Evolutionary conservation across 2,797 vertebrate species (phyloP).

Genomic region (Eidolon dupreanum): DNA sequence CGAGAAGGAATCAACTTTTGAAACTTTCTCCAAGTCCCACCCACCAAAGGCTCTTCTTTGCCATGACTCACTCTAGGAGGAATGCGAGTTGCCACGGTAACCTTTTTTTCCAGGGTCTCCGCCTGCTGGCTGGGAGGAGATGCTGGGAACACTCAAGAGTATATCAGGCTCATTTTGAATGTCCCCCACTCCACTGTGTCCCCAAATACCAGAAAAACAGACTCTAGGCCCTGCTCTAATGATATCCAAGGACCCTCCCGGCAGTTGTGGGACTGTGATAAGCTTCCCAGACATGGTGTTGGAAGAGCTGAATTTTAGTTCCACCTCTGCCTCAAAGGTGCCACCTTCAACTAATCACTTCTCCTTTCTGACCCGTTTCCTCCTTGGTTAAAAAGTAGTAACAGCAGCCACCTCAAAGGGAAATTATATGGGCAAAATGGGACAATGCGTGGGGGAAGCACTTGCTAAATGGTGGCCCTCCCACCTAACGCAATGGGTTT

Average conservation of each 20-base stretch:
- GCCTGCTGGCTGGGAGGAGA: slow-evolving; percentile 62
- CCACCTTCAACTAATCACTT: not conserved
- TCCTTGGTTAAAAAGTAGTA: not conserved
- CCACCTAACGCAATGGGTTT: not conserved
- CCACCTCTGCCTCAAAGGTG: not conserved
- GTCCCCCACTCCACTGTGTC: not conserved
- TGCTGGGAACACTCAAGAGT: not conserved
- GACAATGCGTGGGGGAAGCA: accelerated
- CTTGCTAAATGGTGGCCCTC: no score
- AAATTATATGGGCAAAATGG: no score
- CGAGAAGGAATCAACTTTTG: slow-evolving; percentile 83
- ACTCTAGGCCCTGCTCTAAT: not conserved
- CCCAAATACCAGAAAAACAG: not conserved
- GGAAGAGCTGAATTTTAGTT: not conserved
- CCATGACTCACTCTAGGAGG: slow-evolving; percentile 90
- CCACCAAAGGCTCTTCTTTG: slow-evolving; percentile 80
- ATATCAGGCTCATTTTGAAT: not conserved
- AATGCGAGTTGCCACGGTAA: slow-evolving; percentile 94
- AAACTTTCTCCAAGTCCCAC: slow-evolving; percentile 85
- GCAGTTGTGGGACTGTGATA: not conserved
- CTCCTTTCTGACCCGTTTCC: not conserved
- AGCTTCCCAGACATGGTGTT: not conserved
- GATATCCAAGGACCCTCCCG: not conserved
- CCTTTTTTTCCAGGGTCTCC: slow-evolving; percentile 81
- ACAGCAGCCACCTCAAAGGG: not conserved